phyloP scores from a whole-genome alignment of 2,797 vertebrate species.

The Champsocephalus esox region DNA sequence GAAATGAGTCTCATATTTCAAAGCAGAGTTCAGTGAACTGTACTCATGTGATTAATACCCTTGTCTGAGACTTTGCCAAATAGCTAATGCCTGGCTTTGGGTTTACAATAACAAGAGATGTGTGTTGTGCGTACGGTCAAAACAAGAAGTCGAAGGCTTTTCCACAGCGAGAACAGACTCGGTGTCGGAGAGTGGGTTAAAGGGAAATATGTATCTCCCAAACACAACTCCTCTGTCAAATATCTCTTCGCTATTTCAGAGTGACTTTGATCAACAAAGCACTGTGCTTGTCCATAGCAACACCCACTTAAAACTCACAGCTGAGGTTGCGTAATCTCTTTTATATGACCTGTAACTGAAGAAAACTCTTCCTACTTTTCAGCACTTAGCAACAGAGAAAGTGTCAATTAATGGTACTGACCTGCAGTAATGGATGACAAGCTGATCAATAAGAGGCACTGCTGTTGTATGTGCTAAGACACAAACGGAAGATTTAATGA shows the following conservation, averaged over 20 bases:
- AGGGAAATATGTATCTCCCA: constrained; percentile 67
- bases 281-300: constrained; percentile 65
- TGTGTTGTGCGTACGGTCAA: constrained; percentile 53
- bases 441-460: neutral
- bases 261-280: constrained; percentile 73
- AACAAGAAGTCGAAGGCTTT: constrained; percentile 58
- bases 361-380: constrained; percentile 31
- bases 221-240: constrained; percentile 67
- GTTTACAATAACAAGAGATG: constrained; percentile 59
- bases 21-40: constrained; percentile 75
- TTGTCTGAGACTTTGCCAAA: constrained; percentile 67
- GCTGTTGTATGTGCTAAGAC: neutral
- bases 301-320: constrained; percentile 74
- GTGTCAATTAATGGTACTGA: constrained; percentile 15
- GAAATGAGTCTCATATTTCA: constrained; percentile 76
- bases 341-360: constrained; percentile 57
- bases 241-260: constrained; percentile 63
- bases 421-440: constrained; percentile 27
- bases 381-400: constrained; percentile 53
- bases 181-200: constrained; percentile 63
- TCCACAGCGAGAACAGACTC: constrained; percentile 50
- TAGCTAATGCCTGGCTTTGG: constrained; percentile 62
- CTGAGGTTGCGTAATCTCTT: constrained; percentile 75
- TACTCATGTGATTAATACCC: constrained; percentile 77
- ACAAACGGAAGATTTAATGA: constrained; percentile 28